Evolutionary conservation across 2,888 invertebrate genomes (phyloP), one percentile per base, ranked within the genome.

Genomic region (Tenthredo livida): DNA sequence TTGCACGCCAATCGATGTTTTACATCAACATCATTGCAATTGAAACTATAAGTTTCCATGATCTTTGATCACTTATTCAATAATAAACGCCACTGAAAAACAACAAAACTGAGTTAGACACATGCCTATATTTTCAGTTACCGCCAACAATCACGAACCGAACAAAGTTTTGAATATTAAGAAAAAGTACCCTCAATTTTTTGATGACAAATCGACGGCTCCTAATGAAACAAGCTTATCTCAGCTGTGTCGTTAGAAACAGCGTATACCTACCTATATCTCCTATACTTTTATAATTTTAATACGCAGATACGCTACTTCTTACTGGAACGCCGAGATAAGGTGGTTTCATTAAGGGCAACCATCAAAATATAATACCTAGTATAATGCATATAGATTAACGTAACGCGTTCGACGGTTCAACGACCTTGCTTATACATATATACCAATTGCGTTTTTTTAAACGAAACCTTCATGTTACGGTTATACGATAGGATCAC

Each of bases 61-160:
- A 77, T 77, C 77, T 77, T 77, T 77, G 77, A 77, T 29, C 77
- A 25, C 21, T 73, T 2, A 40, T 73, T 73, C n/a, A 73, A 73
- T 73, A 17, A 73, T 73, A 73, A 73, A 73, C 40, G 21, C 37
- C 3, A n/a, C 43, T 33, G 15, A 21, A n/a, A 43, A 43, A 43
- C 21, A 9, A 15, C 7, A 72, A 43, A n/a, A 17, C 17, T 72
- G n/a, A n/a, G 43, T 72, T 6, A 40, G 3, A 40, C 40, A 21
- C 29, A 40, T 72, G 40, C 40, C 43, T 15, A n/a, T 40, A 21
- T n/a, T 72, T 33, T 67, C 25, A 15, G 15, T 17, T 29, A 6
- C 67, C 6, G 67, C 2, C 10, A 67, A 29, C 12, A 67, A 15
- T 2, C n/a, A n/a, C n/a, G 47, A 47, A 3, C 3, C 12, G 4